Evolutionary conservation across 1,140 invertebrate genomes (phyloP), one percentile per base, ranked within the genome.

Genomic region (Drosophila kohkoa): DNA sequence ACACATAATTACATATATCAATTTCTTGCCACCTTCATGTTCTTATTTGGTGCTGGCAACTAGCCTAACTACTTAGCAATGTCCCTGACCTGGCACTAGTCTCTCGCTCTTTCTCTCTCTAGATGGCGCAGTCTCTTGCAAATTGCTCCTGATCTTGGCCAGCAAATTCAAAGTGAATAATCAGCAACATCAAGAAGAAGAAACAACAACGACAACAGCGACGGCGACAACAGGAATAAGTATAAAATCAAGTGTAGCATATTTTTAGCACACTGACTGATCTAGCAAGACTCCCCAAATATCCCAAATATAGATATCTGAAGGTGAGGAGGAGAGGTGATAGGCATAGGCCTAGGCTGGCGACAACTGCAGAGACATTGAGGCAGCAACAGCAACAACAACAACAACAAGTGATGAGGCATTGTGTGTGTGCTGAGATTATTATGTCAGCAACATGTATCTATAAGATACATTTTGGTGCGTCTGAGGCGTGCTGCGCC

Each of bases 401-500:
- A 48, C 57, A 74, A 48, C 38, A 67, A 28, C 55, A 20, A n/a
- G 49, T 48, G 48, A 10, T 25, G 32, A 8, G 32, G 62, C 51
- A 49, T n/a, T 30, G 41, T 38, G 35, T 51, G 60, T 35, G 13
- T 62, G 63, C 20, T 28, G 38, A 59, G 80, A 82, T 79, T 73
- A 66, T 83, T 83, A 80, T 85, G 77, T 85, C 81, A 83, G 68
- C 45, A 51, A 54, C 48, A 58, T 76, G 76, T 76, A 83, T 83
- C 81, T 60, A 83, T 62, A 69, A 76, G 82, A 87, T 86, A 82
- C 79, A 65, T 81, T 75, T 68, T 77, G 70, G 59, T 77, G 78
- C 75, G 38, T 32, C 68, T 43, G 52, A 46, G 62, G 55, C 43
- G 43, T 75, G 66, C 45, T 43, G 70, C 41, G 49, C 30, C 46